These are phyloP conservation scores for Saturnia japonica DNA, from an alignment of 2,888 invertebrate species.

Conservation along the genomic window DNA sequence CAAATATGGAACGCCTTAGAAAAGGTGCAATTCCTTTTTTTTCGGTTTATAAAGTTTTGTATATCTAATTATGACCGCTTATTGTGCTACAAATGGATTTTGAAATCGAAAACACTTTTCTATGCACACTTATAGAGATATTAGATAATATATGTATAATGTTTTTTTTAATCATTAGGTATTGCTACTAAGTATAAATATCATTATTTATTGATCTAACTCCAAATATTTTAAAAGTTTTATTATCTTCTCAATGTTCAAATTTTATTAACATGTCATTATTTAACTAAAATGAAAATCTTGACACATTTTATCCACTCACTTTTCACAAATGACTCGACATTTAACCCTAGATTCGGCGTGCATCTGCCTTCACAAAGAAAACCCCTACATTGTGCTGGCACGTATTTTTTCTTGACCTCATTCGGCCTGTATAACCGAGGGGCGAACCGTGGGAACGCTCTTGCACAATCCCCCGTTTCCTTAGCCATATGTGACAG, in stretches of 20 bases:
- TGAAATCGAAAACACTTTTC: constrained; percentile 61
- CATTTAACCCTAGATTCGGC: constrained; percentile 73
- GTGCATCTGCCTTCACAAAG: constrained; percentile 77
- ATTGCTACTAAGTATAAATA: neutral
- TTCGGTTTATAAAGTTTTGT: constrained; percentile 54
- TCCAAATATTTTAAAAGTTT: no score
- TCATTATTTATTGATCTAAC: no score
- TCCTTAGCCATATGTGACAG: constrained; percentile 82
- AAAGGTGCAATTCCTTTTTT: constrained; percentile 79
- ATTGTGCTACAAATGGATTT: constrained; percentile 54
- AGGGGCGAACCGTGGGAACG: constrained; percentile 80
- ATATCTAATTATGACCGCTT: constrained; percentile 63
- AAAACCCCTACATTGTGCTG: constrained; percentile 72
- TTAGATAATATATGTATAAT: neutral
- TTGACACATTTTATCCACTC: constrained; percentile 39
- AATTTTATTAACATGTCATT: neutral
- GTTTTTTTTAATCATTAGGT: neutral
- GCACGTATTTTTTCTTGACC: constrained; percentile 82
- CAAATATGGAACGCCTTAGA: constrained; percentile 78
- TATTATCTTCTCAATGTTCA: no score
- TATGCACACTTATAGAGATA: constrained; percentile 32
- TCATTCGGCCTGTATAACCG: constrained; percentile 70
- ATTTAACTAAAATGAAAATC: neutral
- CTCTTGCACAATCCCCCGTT: constrained; percentile 76
- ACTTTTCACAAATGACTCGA: constrained; percentile 66